Base-by-base conservation (phyloP, 1,140 invertebrate genomes). In the Teleogryllus occipitalis region DNA sequence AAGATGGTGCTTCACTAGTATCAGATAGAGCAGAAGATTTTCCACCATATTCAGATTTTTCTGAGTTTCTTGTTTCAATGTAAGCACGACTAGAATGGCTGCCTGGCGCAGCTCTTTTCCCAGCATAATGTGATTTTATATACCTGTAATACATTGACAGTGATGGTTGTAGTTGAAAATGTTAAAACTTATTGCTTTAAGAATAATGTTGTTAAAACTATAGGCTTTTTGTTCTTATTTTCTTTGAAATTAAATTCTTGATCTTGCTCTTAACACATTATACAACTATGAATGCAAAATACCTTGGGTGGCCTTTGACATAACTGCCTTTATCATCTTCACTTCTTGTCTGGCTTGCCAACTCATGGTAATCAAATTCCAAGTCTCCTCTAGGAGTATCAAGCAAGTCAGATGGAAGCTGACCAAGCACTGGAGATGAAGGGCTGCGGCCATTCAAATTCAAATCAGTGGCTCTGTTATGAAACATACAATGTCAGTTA, bases 11-110 rank as follows among this genome's bases (percentile, higher is more conserved):
- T 89, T 98, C 96, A 76, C 95, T 96, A 0, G 96, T 97, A 83
- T 97, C 96, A 0, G 95, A 96, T 93, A 97, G 93, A 12, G 95
- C 96, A 39, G 96, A 97, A 0, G 94, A 96, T 87, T 93, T 92
- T 3, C 92, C 91, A 39, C 90, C 91, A 83, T 92, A 92, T 82
- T 94, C 92, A 10, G 92, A 93, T 86, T 94, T 93, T 83, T 94
- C 93, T 49, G 83, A 84, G 54, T 87, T 83, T 14, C 85, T 80
- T 12, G 84, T 84, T 82, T 89, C 88, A 80, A 96, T 94, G 82
- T 95, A 94, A 2, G 93, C 94, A 65, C 94, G 90, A 84, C 93
- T 96, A 0, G 94, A 95, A 83, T 96, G 95, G 75, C 92, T 94
- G n/a, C 93, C 93, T 7, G 92, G 93, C 0, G 91, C 87, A 8